Evolutionary conservation across 2,797 vertebrate genomes (phyloP).

Genomic region (Myotis vivesi): DNA sequence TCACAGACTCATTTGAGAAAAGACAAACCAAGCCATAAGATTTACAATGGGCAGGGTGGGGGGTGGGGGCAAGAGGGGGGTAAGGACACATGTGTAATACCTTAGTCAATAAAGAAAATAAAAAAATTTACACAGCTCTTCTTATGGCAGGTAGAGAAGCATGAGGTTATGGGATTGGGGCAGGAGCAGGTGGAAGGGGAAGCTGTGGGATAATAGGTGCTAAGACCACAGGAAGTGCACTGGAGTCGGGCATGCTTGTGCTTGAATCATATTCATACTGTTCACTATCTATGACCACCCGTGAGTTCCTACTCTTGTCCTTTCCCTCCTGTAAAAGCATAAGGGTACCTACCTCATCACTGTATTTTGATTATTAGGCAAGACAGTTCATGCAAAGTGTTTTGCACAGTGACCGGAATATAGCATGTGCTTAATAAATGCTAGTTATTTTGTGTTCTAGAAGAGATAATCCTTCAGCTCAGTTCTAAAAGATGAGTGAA

Average conservation of each 20-base stretch:
- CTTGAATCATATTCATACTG: neutral
- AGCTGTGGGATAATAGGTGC: neutral
- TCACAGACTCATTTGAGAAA: neutral
- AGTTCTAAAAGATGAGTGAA: conserved; percentile 20
- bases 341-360: neutral
- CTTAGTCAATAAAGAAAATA: no score
- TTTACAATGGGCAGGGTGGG: neutral
- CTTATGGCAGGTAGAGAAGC: neutral
- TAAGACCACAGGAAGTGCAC: neutral
- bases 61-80: no score
- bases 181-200: neutral
- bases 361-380: neutral
- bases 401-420: neutral
- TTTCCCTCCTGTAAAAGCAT: neutral
- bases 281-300: neutral
- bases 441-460: conserved; percentile 17
- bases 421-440: neutral
- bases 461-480: neutral
- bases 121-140: neutral
- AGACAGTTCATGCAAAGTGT: neutral
- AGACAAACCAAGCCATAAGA: neutral
- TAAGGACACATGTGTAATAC: no score
- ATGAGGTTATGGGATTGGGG: neutral
- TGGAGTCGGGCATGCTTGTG: neutral
- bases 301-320: neutral